Conservation (phyloP, 2,113 vertebrate genomes). For the Pao palembangensis region DNA sequence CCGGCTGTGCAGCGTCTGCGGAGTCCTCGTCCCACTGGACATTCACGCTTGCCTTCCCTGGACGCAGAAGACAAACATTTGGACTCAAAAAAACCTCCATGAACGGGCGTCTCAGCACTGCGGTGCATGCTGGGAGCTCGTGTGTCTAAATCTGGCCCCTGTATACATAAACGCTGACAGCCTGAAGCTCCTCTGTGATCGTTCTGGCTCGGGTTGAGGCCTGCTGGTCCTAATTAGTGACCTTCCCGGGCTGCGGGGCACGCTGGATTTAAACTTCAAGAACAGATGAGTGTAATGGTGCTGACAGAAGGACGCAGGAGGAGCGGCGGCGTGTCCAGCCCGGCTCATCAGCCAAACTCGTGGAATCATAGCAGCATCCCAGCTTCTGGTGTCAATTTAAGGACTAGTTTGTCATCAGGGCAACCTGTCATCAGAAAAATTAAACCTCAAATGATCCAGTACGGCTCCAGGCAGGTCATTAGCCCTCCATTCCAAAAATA, state of each 20-base stretch:
- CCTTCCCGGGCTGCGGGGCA: constrained; percentile 18
- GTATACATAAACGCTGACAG: constrained; percentile 11
- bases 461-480: constrained; percentile 31
- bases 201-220: constrained; percentile 14
- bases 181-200: constrained; percentile 17
- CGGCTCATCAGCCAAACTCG: constrained; percentile 11
- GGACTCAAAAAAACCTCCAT: background rate
- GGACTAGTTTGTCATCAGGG: constrained; percentile 44
- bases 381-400: constrained; percentile 22
- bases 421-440: constrained; percentile 54
- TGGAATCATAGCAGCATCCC: background rate
- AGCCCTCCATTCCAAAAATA: constrained; percentile 62
- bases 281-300: constrained; percentile 45
- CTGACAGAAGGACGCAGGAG: constrained; percentile 21
- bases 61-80: background rate
- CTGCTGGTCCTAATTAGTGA: constrained; percentile 44
- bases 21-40: constrained; percentile 89
- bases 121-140: background rate
- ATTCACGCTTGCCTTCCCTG: constrained; percentile 89
- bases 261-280: constrained; percentile 35
- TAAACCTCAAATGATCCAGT: constrained; percentile 22
- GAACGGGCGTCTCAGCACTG: background rate
- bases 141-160: constrained; percentile 9
- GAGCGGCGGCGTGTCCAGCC: constrained; percentile 15
- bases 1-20: constrained; percentile 71